Evolutionary conservation across 2,113 vertebrate genomes (phyloP), one percentile per base, ranked within the genome.

Genomic region (Genyomyrus donnyi): DNA sequence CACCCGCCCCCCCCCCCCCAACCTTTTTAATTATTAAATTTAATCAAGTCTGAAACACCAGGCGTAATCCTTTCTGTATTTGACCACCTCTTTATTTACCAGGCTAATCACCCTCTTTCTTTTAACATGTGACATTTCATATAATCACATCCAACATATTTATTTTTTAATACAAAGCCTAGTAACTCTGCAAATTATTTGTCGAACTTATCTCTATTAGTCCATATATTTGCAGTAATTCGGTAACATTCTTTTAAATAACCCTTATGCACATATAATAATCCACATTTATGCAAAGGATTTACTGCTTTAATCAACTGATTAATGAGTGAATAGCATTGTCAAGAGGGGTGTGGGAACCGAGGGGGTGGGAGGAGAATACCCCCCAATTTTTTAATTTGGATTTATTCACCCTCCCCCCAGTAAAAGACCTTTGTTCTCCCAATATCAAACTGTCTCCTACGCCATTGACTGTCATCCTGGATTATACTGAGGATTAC

Each of bases 11-110:
- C 58, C 56, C 50, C 19, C 50, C 17, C 42, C 49, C 62, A 56
- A 70, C 27, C 66, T 19, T 53, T 86, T 86, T 70, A 74, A 88
- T 90, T 52, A 89, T 89, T 89, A 85, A 50, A 86, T 87, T 77
- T 77, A 62, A 88, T 91, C 24, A 87, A 52, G 15, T 87, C 46
- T 52, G 84, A 74, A 27, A 70, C 45, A 39, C 5, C 0, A n/a
- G 6, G 48, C 31, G 21, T 35, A 45, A 13, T 77, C 58, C 62
- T 46, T 80, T 42, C 85, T 42, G 48, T 19, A 88, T 42, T 74
- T 87, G 31, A 88, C 85, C 58, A 80, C 45, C 89, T 87, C 52
- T 52, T 1, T 21, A 62, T 48, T 19, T 90, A 62, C 39, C 45
- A 87, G 35, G 24, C 77, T 35, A 80, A 77, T 56, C 85, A 62